Conservation (phyloP, 1,140 invertebrate species). For the Asbolus verrucosus region DNA sequence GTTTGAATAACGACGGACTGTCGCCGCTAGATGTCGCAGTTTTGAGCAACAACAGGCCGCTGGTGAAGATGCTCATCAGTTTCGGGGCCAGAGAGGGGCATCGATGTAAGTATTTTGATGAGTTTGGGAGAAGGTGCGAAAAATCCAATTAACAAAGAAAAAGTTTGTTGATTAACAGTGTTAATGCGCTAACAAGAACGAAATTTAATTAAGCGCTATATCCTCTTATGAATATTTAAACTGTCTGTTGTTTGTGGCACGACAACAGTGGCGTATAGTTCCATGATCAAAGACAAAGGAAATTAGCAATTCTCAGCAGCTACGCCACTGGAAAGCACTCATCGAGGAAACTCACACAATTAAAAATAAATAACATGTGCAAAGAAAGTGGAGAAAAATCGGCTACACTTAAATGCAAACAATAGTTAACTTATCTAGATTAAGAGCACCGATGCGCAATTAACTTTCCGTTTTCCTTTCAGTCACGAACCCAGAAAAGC, state of each 20-base stretch:
- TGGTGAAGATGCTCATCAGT: constrained; percentile 88
- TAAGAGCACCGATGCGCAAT: neutral
- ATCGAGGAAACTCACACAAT: constrained; percentile 5
- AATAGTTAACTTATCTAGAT: neutral
- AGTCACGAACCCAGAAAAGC: constrained; percentile 78
- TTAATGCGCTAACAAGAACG: neutral
- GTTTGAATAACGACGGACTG: constrained; percentile 88
- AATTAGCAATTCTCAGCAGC: too few species aligned
- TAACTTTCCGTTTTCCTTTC: constrained; percentile 57
- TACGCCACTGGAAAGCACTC: too few species aligned
- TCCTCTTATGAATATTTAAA: constrained; percentile 5
- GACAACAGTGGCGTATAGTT: neutral
- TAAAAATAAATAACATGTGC: constrained; percentile 11
- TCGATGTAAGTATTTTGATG: constrained; percentile 78
- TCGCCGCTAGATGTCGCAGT: constrained; percentile 92
- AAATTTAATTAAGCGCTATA: neutral
- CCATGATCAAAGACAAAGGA: too few species aligned
- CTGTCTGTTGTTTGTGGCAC: neutral
- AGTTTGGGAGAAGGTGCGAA: neutral
- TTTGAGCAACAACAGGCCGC: constrained; percentile 85
- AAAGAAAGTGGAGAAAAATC: constrained; percentile 1
- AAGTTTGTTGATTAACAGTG: neutral
- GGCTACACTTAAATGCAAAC: neutral
- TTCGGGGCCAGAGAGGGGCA: constrained; percentile 91
- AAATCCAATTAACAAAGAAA: neutral